A percentile compares a stretch with the other conserved stretches of the same genome.
Evolutionary conservation across 2,113 vertebrate genomes (phyloP).

Genomic region (Sterrhoptilus dennistouni): DNA sequence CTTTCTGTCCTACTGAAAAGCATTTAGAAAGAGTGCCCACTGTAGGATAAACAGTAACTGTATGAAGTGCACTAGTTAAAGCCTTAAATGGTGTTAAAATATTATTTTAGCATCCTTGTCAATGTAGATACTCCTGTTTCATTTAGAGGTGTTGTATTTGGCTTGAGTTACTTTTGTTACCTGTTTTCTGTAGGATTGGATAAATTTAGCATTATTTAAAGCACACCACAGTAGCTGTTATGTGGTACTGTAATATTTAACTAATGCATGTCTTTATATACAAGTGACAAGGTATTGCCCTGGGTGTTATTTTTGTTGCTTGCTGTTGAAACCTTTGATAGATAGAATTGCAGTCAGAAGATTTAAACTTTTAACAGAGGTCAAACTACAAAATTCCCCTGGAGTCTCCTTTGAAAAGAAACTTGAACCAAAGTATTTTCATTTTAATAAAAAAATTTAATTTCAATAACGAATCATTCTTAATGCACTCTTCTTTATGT

Average conservation of each 20-base stretch:
- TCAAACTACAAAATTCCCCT: neutral
- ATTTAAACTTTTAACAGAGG: neutral
- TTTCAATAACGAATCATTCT: constrained; percentile 6
- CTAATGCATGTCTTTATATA: neutral
- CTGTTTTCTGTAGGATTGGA: neutral
- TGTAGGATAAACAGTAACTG: neutral
- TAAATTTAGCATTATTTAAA: neutral
- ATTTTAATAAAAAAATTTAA: neutral
- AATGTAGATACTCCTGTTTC: neutral
- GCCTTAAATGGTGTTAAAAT: neutral
- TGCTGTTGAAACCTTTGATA: neutral
- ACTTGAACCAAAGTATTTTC: neutral
- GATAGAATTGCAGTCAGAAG: neutral
- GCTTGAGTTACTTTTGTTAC: neutral
- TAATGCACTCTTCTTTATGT: neutral
- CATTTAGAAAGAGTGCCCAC: neutral
- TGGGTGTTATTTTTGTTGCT: neutral
- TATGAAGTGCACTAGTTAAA: neutral
- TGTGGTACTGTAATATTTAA: neutral
- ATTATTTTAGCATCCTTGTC: neutral
- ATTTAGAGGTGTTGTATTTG: neutral
- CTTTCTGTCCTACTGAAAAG: neutral
- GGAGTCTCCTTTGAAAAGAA: neutral
- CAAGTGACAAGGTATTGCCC: neutral
- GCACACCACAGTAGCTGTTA: neutral